phyloP scores from a whole-genome alignment of 92 coral and sea anemone genomes.

The Nematostella vectensis region DNA sequence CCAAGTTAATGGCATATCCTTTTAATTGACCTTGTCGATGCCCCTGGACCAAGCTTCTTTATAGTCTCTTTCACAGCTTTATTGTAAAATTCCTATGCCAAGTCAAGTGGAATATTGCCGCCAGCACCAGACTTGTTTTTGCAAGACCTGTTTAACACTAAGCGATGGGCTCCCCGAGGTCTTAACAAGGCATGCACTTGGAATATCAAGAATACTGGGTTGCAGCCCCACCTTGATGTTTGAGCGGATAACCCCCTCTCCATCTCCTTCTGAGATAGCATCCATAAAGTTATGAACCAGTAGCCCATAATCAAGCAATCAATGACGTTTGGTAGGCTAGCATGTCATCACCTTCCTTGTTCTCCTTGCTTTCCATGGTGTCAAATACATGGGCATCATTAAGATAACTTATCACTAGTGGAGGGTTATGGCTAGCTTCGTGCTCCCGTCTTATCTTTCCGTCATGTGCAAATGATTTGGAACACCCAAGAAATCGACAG shows the following conservation, averaged over 20 bases:
- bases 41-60: conserved; percentile 63
- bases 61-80: conserved; percentile 56
- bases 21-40: conserved; percentile 39
- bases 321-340: conserved; percentile 54
- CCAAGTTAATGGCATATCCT: conserved; percentile 57
- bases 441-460: conserved; percentile 55
- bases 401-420: conserved; percentile 21
- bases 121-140: conserved; percentile 58
- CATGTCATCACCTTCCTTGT: conserved; percentile 52
- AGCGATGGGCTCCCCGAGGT: conserved; percentile 59
- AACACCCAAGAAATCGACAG: conserved; percentile 54
- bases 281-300: conserved; percentile 43
- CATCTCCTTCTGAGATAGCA: conserved; percentile 60
- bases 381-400: conserved; percentile 2
- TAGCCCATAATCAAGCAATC: conserved; percentile 58
- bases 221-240: conserved; percentile 43
- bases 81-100: conserved; percentile 47
- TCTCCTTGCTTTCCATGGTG: conserved; percentile 3
- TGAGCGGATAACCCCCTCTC: conserved; percentile 40
- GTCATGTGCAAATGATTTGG: conserved; percentile 42
- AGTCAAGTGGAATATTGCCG: conserved; percentile 59
- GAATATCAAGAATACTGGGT: conserved; percentile 60
- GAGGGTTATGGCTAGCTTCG: conserved; percentile 58
- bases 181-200: conserved; percentile 59
- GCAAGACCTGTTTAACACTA: conserved; percentile 54